Evolutionary conservation across 2,888 invertebrate genomes (phyloP).

Genomic region (Hoplodrina ambigua): DNA sequence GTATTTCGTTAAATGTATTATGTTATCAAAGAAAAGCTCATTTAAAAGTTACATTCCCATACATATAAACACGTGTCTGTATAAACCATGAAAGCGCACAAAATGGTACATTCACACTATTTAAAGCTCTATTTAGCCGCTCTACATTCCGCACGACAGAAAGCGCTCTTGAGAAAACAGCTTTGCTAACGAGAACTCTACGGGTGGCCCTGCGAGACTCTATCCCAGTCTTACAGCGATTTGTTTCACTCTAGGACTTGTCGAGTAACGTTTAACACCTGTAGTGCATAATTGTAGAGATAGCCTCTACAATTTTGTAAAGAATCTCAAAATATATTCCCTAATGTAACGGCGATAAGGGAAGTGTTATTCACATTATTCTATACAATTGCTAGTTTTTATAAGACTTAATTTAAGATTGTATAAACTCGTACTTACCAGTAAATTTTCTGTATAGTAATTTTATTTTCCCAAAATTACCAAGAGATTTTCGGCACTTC

Average conservation of each 20-base stretch:
- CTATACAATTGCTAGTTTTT: too few relatives aligned
- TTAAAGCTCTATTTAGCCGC: constrained; percentile 39
- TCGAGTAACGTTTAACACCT: constrained; percentile 30
- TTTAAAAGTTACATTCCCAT: background rate
- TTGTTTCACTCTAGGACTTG: constrained; percentile 36
- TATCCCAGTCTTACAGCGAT: constrained; percentile 15
- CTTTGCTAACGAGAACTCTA: constrained; percentile 43
- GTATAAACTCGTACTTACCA: too few relatives aligned
- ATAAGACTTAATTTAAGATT: too few relatives aligned
- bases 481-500: too few relatives aligned
- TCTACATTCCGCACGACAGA: constrained; percentile 24
- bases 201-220: constrained; percentile 3
- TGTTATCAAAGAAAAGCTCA: background rate
- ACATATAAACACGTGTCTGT: background rate
- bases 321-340: too few relatives aligned
- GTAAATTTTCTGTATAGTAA: too few relatives aligned
- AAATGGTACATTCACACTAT: constrained; percentile 25
- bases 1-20: too few relatives aligned
- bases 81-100: constrained; percentile 1
- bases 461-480: too few relatives aligned
- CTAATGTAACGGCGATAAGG: too few relatives aligned
- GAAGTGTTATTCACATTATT: too few relatives aligned
- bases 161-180: constrained; percentile 42
- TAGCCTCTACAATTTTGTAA: background rate
- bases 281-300: background rate